These are phyloP conservation scores for Osmerus mordax DNA, from an alignment of 2,113 vertebrate genomes.

Conservation along the genomic window DNA sequence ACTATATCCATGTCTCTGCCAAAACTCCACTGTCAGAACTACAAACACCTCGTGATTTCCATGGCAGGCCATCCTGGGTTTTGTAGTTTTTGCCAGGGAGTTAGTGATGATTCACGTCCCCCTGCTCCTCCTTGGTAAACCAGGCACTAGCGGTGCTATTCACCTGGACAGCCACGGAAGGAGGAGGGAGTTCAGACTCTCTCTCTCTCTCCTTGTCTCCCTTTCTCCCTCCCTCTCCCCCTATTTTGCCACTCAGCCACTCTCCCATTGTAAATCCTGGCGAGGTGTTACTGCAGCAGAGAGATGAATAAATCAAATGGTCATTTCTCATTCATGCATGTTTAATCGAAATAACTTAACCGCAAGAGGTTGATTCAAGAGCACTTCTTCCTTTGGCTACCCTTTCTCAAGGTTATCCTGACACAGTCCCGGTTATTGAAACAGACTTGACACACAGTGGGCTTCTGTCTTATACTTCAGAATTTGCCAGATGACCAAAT, in stretches of 20 bases:
- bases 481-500: slow-evolving; percentile 34
- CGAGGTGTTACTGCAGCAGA: slow-evolving; percentile 17
- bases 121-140: no score
- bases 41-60: not conserved
- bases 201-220: no score
- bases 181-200: no score
- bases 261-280: slow-evolving; percentile 32
- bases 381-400: slow-evolving; percentile 6
- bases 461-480: slow-evolving; percentile 9
- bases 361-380: slow-evolving; percentile 18
- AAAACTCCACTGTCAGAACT: not conserved
- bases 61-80: not conserved
- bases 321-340: slow-evolving; percentile 39
- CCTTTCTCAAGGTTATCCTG: slow-evolving; percentile 20
- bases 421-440: slow-evolving; percentile 34
- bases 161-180: no score
- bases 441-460: no score
- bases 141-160: no score
- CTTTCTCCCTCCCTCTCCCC: not conserved
- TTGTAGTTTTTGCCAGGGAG: no score
- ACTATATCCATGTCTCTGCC: not conserved
- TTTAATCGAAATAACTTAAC: slow-evolving; percentile 25
- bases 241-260: slow-evolving; percentile 1
- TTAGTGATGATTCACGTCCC: no score
- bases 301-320: slow-evolving; percentile 39